Conservation (phyloP, 2,888 invertebrate species). For the Brachypterus glaber region DNA sequence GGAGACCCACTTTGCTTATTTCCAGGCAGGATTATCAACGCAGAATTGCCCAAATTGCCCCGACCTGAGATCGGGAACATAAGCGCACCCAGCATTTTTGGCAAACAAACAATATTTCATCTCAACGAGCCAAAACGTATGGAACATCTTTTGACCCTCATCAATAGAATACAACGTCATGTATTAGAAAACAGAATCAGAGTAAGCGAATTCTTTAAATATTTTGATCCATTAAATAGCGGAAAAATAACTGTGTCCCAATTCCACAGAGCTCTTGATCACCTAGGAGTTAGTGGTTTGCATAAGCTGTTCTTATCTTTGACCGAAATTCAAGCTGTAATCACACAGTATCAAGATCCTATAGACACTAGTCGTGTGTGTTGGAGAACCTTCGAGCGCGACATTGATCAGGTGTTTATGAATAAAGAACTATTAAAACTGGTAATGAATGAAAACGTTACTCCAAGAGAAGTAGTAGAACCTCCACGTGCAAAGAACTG, state of each 20-base stretch:
- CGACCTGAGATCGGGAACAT: constrained; percentile 56
- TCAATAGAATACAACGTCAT: constrained; percentile 58
- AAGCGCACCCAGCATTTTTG: constrained; percentile 44
- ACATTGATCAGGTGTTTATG: constrained; percentile 57
- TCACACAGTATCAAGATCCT: constrained; percentile 61
- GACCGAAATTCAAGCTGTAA: constrained; percentile 53
- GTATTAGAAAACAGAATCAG: constrained; percentile 55
- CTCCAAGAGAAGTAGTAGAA: constrained; percentile 46
- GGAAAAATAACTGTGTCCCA: constrained; percentile 61
- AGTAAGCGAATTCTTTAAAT: constrained; percentile 59
- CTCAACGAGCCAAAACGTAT: constrained; percentile 42
- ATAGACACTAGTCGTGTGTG: constrained; percentile 57
- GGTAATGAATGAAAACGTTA: constrained; percentile 46
- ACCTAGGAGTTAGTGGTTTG: constrained; percentile 52
- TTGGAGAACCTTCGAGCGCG: constrained; percentile 70
- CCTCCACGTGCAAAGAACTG: constrained; percentile 43
- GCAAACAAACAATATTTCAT: constrained; percentile 48
- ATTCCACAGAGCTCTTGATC: constrained; percentile 60
- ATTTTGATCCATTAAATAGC: constrained; percentile 57
- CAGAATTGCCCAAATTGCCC: constrained; percentile 57
- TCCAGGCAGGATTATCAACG: constrained; percentile 57
- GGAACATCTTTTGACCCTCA: constrained; percentile 47
- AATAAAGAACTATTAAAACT: no score
- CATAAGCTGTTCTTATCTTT: constrained; percentile 49
- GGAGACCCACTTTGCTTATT: constrained; percentile 47